Percentiles rank a stretch among this genome's conserved stretches.
phyloP scores from a whole-genome alignment of 2,113 vertebrate genomes.

The Hucho hucho region DNA sequence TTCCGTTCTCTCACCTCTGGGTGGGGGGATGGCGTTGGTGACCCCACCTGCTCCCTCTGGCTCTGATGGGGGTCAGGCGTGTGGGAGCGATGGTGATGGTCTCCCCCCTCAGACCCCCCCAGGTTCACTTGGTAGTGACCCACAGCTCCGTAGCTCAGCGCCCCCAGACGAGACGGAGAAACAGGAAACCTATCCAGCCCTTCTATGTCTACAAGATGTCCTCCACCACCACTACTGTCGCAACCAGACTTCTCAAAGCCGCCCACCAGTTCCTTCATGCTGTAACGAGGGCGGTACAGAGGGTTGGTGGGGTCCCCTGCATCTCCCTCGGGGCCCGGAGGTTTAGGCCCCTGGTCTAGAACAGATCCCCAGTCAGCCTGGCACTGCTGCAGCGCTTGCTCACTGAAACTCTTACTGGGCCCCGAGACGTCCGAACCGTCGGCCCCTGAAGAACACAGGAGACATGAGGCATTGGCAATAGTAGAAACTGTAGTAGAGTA shows the following conservation, averaged over 20 bases:
- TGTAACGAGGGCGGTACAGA: slow-evolving; percentile 59
- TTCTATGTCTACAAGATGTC: slow-evolving; percentile 56
- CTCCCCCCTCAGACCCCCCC: slow-evolving; percentile 38
- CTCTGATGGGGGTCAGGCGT: slow-evolving; percentile 27
- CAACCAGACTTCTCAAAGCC: slow-evolving; percentile 60
- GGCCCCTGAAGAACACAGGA: slow-evolving; percentile 31
- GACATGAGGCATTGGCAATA: background rate
- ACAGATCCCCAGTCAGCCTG: slow-evolving; percentile 61
- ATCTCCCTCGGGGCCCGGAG: slow-evolving; percentile 42
- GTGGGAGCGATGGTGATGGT: slow-evolving; percentile 53
- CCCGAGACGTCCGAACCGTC: slow-evolving; percentile 52
- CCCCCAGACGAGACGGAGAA: slow-evolving; percentile 50
- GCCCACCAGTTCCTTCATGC: slow-evolving; percentile 55
- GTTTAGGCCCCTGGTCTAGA: slow-evolving; percentile 52
- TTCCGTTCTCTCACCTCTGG: slow-evolving; percentile 55
- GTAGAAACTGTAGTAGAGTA: background rate
- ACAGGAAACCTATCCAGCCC: slow-evolving; percentile 55
- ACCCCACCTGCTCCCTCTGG: slow-evolving; percentile 12
- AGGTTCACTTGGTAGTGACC: slow-evolving; percentile 53
- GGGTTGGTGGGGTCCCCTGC: slow-evolving; percentile 45
- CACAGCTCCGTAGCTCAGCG: slow-evolving; percentile 49
- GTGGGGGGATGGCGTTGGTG: slow-evolving; percentile 26
- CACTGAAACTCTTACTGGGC: slow-evolving; percentile 58
- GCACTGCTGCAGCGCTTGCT: slow-evolving; percentile 61
- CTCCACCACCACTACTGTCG: slow-evolving; percentile 48